phyloP scores from a whole-genome alignment of 2,888 invertebrate species.

The Bellardia pandia region DNA sequence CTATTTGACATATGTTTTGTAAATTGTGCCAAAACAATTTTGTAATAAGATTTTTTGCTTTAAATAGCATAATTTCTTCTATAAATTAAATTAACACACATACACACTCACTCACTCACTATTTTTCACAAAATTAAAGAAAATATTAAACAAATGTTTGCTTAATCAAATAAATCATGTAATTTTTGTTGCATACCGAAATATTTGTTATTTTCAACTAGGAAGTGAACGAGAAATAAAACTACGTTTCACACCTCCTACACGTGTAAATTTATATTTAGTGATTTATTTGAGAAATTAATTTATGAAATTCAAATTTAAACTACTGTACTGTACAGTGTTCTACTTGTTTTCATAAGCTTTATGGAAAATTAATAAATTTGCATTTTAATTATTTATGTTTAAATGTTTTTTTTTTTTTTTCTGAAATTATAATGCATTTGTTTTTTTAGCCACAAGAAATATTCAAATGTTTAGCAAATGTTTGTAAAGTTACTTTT shows the following conservation, averaged over 20 bases:
- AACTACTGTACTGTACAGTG: background rate
- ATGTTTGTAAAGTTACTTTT: background rate
- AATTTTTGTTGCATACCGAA: background rate
- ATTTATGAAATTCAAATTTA: constrained; percentile 1
- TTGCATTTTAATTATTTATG: background rate
- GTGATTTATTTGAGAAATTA: constrained; percentile 9
- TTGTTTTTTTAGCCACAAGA: no score
- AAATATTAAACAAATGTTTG: constrained; percentile 9
- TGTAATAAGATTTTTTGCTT: background rate
- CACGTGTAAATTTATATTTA: background rate
- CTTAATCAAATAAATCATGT: background rate
- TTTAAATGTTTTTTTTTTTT: background rate
- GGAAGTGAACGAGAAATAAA: background rate
- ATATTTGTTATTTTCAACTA: background rate
- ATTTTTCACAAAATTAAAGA: background rate
- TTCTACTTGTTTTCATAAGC: background rate
- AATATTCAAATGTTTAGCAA: no score
- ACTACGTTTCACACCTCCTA: background rate
- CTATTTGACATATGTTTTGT: constrained; percentile 22
- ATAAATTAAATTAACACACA: constrained; percentile 10
- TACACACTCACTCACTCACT: background rate
- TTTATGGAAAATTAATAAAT: background rate
- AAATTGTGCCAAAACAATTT: constrained; percentile 35
- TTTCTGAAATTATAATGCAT: no score
- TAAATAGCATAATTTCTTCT: background rate